These are phyloP conservation scores for Macquaria ambigua DNA, from an alignment of 2,113 vertebrate genomes.

Conservation along the genomic window DNA sequence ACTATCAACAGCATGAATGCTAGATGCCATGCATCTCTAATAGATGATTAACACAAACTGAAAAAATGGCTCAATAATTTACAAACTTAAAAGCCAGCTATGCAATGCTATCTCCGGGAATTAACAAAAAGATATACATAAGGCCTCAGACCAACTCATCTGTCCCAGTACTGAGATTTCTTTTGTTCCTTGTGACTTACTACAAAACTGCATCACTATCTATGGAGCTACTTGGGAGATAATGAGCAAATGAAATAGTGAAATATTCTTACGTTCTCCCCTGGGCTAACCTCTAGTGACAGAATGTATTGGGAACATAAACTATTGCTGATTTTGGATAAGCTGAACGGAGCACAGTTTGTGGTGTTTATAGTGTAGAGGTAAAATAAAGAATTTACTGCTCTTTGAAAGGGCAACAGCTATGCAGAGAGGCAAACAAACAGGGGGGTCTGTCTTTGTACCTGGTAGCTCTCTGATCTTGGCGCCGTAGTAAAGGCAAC, in stretches of 20 bases:
- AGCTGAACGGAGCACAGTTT: not conserved
- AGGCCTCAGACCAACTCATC: not conserved
- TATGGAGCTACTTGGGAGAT: not conserved
- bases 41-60: not conserved
- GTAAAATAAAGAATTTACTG: slow-evolving; percentile 30
- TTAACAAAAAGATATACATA: no score
- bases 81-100: not conserved
- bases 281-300: not conserved
- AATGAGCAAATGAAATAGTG: not conserved
- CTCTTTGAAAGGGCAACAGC: not conserved
- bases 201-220: not conserved
- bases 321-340: slow-evolving; percentile 3
- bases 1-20: not conserved
- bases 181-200: not conserved
- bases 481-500: not conserved
- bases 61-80: not conserved
- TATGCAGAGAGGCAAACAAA: slow-evolving; percentile 34
- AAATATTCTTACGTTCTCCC: not conserved
- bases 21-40: not conserved
- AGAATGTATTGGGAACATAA: not conserved
- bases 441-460: slow-evolving; percentile 40
- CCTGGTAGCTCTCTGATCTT: slow-evolving; percentile 38
- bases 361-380: slow-evolving; percentile 7
- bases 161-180: not conserved
- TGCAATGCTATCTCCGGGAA: not conserved